Evolutionary conservation across 1,140 invertebrate genomes (phyloP).

Genomic region (Daktulosphaira vitifoliae): DNA sequence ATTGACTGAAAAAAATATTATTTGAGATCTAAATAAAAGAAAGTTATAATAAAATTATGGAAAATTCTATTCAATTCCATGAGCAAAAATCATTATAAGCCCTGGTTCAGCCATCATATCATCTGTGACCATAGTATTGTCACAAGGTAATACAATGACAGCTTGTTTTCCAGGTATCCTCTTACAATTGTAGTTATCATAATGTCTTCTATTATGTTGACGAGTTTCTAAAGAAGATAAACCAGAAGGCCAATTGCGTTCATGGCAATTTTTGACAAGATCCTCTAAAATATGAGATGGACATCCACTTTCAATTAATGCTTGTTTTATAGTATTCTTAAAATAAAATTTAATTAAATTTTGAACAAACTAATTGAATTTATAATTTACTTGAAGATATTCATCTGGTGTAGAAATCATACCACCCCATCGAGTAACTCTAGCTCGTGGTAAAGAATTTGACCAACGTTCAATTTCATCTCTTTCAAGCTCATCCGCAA

Average conservation of each 20-base stretch:
- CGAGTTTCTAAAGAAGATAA: conserved; percentile 86
- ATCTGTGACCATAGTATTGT: conserved; percentile 88
- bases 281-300: conserved; percentile 86
- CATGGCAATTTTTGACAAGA: conserved; percentile 95
- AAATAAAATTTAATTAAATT: conserved; percentile 39
- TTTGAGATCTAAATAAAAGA: too few relatives aligned
- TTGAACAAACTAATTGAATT: neutral
- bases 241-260: conserved; percentile 85
- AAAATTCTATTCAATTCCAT: conserved; percentile 75
- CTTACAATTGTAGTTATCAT: conserved; percentile 90
- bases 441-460: conserved; percentile 67
- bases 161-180: conserved; percentile 90
- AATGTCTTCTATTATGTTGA: conserved; percentile 81
- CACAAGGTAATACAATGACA: conserved; percentile 85
- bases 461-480: conserved; percentile 91
- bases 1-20: too few relatives aligned
- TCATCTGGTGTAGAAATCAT: conserved; percentile 96
- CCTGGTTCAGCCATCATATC: conserved; percentile 94
- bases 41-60: too few relatives aligned
- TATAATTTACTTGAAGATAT: conserved; percentile 63
- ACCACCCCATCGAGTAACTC: conserved; percentile 90
- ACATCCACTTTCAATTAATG: conserved; percentile 83
- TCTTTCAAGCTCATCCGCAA: conserved; percentile 84
- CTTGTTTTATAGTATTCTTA: conserved; percentile 83
- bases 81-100: conserved; percentile 97